Base-by-base conservation (phyloP, 2,888 invertebrate species). In the Hyposoter dolosus region DNA sequence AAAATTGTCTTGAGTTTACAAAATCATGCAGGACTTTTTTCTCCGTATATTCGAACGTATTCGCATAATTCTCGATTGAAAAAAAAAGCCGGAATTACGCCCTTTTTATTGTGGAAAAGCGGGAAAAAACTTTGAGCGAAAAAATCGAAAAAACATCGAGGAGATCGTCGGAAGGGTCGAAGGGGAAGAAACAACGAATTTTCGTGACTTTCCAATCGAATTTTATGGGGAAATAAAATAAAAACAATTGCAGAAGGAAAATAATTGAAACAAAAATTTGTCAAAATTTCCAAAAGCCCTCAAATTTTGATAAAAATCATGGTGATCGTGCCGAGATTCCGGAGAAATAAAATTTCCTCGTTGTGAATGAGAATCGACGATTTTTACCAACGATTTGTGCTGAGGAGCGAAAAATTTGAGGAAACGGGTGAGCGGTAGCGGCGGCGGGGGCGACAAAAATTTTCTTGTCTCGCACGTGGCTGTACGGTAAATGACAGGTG, bases 401-500 rank as follows among this genome's bases (percentile, higher is more conserved):
- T 56, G 45, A 53, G 65, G 47, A 47, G 17, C 15, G 19, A 56
- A 65, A 47, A 66, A 65, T 12, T 28, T 74, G 82, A 86, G 72
- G 79, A 66, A 56, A 47, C 23, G 68, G 35, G 0, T 12, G 19
- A 85, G 81, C 56, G 83, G 66, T 15, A 85, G 81, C 56, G 83
- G 66, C 17, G 53, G 32, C 17, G 71, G 35, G 40, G 35, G 40
- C 50, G 63, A 40, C 63, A 35, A 47, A 75, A 45, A 72, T 77
- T 66, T 45, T 78, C 74, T 72, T 75, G 65, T 63, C 50, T 72
- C 84, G 86, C 91, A 90, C 91, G 91, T 90, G 91, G 66, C 60
- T 28, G 81, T 40, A 53, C 56, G 81, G 50, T 28, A 32, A 17
- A 83, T 90, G 92, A 91, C 93, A 93, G 93, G 93, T 93, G 93